Conservation (phyloP, 2,113 vertebrate genomes). For the Alces alces region DNA sequence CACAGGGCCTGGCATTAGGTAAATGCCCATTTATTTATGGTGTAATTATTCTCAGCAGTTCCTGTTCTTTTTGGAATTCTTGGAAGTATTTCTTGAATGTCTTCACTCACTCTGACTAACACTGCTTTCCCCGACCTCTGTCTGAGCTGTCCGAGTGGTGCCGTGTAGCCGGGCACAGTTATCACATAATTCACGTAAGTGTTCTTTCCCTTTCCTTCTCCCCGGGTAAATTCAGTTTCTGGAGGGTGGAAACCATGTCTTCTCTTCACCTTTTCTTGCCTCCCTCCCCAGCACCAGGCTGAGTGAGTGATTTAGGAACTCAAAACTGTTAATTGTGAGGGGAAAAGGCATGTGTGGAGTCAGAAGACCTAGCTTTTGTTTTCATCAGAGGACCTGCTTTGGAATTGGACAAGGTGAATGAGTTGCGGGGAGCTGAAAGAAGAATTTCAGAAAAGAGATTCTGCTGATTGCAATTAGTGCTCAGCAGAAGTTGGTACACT, state of each 20-base stretch:
- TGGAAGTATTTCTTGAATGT: neutral
- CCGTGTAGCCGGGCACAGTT: neutral
- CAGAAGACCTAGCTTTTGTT: neutral
- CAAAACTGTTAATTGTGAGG: neutral
- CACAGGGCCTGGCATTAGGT: neutral
- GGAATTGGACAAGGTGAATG: neutral
- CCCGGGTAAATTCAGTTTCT: neutral
- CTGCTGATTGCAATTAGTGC: constrained; percentile 53
- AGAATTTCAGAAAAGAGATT: constrained; percentile 22
- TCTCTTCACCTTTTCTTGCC: neutral
- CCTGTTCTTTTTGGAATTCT: neutral
- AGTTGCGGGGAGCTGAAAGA: neutral
- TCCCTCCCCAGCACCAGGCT: neutral
- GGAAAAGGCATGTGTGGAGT: neutral
- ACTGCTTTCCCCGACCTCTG: neutral
- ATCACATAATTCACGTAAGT: neutral
- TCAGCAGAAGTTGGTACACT: constrained; percentile 41
- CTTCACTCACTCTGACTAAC: neutral
- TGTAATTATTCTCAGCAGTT: neutral
- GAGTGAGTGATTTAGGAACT: neutral
- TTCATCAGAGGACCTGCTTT: constrained; percentile 3
- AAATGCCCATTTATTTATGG: neutral
- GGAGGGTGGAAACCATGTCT: neutral
- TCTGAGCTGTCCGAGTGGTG: neutral
- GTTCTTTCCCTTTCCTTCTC: neutral